Base-by-base conservation (phyloP, 2,797 vertebrate genomes). In the Sebastes oblongus region DNA sequence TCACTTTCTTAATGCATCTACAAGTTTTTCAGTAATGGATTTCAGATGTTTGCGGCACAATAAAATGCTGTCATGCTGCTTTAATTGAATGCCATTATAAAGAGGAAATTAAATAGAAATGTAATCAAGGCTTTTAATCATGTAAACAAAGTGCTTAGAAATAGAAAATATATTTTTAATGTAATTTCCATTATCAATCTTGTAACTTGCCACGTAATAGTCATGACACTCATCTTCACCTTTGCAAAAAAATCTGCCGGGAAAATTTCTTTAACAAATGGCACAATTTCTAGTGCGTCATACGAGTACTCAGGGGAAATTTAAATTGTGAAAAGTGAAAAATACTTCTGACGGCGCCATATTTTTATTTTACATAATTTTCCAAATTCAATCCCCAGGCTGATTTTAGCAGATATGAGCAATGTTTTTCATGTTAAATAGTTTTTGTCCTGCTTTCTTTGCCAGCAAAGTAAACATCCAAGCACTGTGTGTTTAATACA, bases 401-500 rank as follows among this genome's bases (percentile, higher is more conserved):
- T 61, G 56, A 11, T 22, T 30, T 70, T 59, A 27, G 29, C 20
- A 67, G 59, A 18, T 27, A 25, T n/a, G 18, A 83, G 29, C 10
- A 8, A 10, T 58, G 8, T 32, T 52, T 79, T 64, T 18, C 27
- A 42, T 12, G 4, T 3, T 72, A 55, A 69, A 72, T 11, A 5
- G 6, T 66, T 70, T 67, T 54, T 72, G 14, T 56, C 20, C 59
- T 77, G n/a, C 42, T 60, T 66, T 50, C 34, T 67, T 62, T 75
- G 16, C 18, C 30, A 64, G 68, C 56, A 74, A 69, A 77, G 39
- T 72, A 79, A 90, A 73, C 77, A 61, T 18, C 56, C 46, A 27
- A 59, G 70, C 8, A 18, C 10, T 60, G 32, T 81, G 52, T 10
- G 12, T 81, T 86, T 81, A 86, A 75, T 68, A 16, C 1, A 46